Evolutionary conservation across 2,797 vertebrate genomes (phyloP), one percentile per base, ranked within the genome.

Genomic region (Coendou prehensilis): DNA sequence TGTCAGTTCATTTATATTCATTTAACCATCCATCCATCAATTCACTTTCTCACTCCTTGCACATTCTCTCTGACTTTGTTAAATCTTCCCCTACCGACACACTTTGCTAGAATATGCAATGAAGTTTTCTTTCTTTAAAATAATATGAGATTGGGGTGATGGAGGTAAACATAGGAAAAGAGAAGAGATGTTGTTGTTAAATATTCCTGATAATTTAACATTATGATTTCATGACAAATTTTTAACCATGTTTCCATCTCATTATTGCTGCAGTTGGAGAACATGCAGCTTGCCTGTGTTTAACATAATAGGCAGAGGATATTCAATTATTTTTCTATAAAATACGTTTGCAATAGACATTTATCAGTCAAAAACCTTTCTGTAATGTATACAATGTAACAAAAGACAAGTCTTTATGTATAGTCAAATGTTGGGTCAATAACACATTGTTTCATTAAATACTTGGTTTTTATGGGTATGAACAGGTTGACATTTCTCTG

Each of bases 1-100:
- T 99, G 98, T 99, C 98, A 98, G 98, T 98, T 99, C 99, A 99
- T 99, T 99, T 99, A 99, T 99, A 99, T 99, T 99, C 99, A 99
- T 99, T 99, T 99, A 99, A 98, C 98, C 99, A 99, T 98, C 98
- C 99, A 99, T 98, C 98, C 99, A 98, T 99, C 99, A 99, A 98
- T 98, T 98, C 98, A 98, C 98, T 98, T 98, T 98, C 98, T 98
- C 98, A 98, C 98, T 98, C 98, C 97, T 97, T 98, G 98, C 98
- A 98, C 99, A 98, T 98, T 98, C 98, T 98, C 98, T 98, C 98
- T 98, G 97, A 97, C 97, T 98, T 98, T 98, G 98, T 98, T 98
- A 98, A 98, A 98, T 98, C 98, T 98, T 98, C 82, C 59, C 96
- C 96, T 97, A 96, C 97, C 97, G 97, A 98, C 94, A 98, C 97